phyloP scores from a whole-genome alignment of 1,140 invertebrate species.

The Zelostemma sp. region DNA sequence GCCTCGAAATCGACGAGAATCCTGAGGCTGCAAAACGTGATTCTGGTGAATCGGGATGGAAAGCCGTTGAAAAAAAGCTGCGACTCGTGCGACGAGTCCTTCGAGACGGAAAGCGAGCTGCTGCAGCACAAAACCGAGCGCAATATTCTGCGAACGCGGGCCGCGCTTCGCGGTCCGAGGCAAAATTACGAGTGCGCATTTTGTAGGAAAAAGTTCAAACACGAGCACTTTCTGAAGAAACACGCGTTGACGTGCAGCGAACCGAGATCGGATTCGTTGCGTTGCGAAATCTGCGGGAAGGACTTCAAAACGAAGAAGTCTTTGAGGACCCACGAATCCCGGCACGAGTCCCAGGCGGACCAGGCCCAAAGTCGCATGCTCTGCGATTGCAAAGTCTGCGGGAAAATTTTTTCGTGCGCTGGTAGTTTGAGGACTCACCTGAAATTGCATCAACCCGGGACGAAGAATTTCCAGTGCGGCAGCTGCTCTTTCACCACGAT shows the following conservation, averaged over 20 bases:
- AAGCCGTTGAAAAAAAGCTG: conserved; percentile 31
- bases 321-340: conserved; percentile 53
- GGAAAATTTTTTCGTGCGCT: conserved; percentile 65
- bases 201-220: conserved; percentile 74
- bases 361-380: too few species aligned
- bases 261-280: neutral
- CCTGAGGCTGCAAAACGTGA: conserved; percentile 62
- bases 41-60: too few species aligned
- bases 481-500: conserved; percentile 54
- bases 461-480: conserved; percentile 50
- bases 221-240: conserved; percentile 71
- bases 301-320: conserved; percentile 77
- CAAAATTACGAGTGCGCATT: conserved; percentile 67
- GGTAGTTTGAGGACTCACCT: conserved; percentile 54
- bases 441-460: conserved; percentile 36
- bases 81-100: conserved; percentile 52
- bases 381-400: conserved; percentile 66
- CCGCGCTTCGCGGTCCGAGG: conserved; percentile 32
- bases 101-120: conserved; percentile 23
- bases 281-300: conserved; percentile 81
- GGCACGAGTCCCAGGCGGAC: conserved; percentile 48
- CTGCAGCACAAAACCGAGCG: conserved; percentile 48
- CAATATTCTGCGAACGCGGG: conserved; percentile 43
- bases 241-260: conserved; percentile 58
- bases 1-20: neutral